Evolutionary conservation across 2,797 vertebrate genomes (phyloP), one percentile per base, ranked within the genome.

Genomic region (Artibeus lituratus): DNA sequence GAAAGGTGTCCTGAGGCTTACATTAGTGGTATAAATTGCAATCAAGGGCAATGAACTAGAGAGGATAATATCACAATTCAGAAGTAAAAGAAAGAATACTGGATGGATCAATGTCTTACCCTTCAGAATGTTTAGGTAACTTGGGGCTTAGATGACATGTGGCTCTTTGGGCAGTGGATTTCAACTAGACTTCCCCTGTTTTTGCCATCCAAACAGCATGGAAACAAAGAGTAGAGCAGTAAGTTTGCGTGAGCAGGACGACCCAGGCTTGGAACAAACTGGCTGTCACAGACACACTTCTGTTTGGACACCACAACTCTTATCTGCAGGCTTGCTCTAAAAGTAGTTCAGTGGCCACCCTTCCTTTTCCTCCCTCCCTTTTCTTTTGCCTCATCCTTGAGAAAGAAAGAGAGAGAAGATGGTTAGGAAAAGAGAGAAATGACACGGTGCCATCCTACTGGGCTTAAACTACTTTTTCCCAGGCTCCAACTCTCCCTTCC

Each of bases 271-370:
- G 95, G 95, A 96, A 95, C 84, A 94, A 94, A 94, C 76, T 95
- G 87, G 77, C 80, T 90, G 91, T 95, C 94, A 92, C 21, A 37
- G 84, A 91, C 92, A 96, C 84, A 81, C 94, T 78, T 96, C 84
- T 97, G 97, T 98, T 94, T 98, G 98, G 94, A 98, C 97, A 98
- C 97, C 95, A 96, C 97, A 98, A 98, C 93, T 94, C 97, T 99
- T 98, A 99, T 98, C 98, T 98, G 98, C 97, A 98, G 97, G 74
- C 78, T 98, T 97, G 97, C 97, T 98, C 96, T 96, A 84, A 96
- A 95, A 96, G 93, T 91, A 88, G 90, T 83, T 80, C 96, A 98
- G 80, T 94, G 90, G 84, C 55, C 74, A 80, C 74, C 76, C 62
- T 93, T 85, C 70, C 88, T 74, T 89, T 95, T 96, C 96, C 62